Percentiles rank a stretch among this genome's conserved stretches.
Evolutionary conservation across 2,888 invertebrate species (phyloP).

Genomic region (Protonemura montana): DNA sequence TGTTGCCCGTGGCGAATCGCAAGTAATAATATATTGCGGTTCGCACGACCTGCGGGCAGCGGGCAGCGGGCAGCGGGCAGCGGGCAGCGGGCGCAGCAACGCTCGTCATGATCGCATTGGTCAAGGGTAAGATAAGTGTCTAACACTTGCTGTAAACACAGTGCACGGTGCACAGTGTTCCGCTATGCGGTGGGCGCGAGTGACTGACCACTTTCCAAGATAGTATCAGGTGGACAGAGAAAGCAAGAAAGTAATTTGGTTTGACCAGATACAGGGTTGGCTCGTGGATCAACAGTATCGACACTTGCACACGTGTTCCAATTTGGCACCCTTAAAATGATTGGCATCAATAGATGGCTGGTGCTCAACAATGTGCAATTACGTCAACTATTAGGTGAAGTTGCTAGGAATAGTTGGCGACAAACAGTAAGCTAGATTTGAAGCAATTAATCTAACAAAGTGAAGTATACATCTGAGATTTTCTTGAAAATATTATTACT

Average conservation of each 20-base stretch:
- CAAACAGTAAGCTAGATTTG: conserved; percentile 35
- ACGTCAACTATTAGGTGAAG: conserved; percentile 15
- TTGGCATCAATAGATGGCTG: conserved; percentile 26
- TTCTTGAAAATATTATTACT: conserved; percentile 45
- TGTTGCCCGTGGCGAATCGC: conserved; percentile 36
- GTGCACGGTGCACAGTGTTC: neutral
- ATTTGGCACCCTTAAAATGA: conserved; percentile 34
- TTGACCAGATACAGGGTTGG: neutral
- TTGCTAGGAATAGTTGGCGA: neutral
- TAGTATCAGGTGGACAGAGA: neutral
- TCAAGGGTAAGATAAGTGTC: neutral
- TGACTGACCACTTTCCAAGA: neutral
- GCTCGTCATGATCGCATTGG: neutral
- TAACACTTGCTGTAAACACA: neutral
- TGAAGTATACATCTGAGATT: conserved; percentile 44
- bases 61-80: no score
- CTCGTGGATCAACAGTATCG: conserved; percentile 4
- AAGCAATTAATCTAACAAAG: conserved; percentile 28
- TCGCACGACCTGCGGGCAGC: conserved; percentile 18
- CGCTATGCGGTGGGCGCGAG: no score
- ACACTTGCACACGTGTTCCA: conserved; percentile 3
- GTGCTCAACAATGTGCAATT: neutral
- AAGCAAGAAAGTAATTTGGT: neutral
- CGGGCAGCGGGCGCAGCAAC: no score
- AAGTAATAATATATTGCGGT: conserved; percentile 28